Conservation (phyloP, 2,797 vertebrate genomes). For the Falco biarmicus region DNA sequence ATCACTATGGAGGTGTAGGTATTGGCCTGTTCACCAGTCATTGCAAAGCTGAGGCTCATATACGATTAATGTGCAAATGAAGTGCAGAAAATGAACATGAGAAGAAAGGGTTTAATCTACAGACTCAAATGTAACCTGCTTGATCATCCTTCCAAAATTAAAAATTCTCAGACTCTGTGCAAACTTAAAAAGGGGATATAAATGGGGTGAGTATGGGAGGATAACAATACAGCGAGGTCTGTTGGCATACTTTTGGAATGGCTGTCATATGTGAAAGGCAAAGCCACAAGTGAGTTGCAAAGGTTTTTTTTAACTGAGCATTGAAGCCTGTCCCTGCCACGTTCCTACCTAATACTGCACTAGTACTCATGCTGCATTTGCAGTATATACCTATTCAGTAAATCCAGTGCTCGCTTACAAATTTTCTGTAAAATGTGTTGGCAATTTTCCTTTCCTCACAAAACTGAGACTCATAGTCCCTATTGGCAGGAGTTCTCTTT, state of each 20-base stretch:
- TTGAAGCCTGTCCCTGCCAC: background rate
- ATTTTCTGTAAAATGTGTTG: background rate
- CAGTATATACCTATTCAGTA: background rate
- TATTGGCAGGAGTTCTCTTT: background rate
- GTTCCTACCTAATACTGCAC: background rate
- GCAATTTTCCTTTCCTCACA: background rate
- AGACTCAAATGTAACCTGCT: background rate
- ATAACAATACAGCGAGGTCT: background rate
- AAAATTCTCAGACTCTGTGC: background rate
- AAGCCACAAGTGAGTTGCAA: background rate
- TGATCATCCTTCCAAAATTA: background rate
- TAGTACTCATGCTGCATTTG: background rate
- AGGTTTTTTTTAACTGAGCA: background rate
- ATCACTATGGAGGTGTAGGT: background rate
- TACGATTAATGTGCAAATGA: background rate
- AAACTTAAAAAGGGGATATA: background rate
- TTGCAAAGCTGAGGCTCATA: background rate
- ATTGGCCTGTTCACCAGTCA: background rate
- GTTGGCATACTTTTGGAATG: background rate
- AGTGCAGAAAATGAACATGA: background rate
- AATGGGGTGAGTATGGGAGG: background rate
- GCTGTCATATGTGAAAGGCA: background rate
- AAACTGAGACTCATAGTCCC: background rate
- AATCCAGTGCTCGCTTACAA: background rate
- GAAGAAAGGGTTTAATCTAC: background rate